These are phyloP conservation scores for Dasyprocta punctata DNA, from an alignment of 2,113 vertebrate genomes.

Conservation along the genomic window DNA sequence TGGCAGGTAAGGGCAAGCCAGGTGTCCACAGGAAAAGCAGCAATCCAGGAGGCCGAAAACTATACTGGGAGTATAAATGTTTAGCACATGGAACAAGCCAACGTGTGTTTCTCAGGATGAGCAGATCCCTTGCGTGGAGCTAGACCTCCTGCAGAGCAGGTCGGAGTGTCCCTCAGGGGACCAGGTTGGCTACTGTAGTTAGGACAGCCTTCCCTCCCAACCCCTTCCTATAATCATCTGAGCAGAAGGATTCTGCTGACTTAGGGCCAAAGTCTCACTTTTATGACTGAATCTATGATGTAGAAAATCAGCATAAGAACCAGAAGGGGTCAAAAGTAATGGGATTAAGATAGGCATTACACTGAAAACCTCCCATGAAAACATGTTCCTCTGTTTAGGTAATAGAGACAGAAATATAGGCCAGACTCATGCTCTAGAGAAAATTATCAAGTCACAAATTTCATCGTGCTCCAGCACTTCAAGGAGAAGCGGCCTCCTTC, in stretches of 20 bases:
- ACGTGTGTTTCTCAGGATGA: background rate
- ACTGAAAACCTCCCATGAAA: background rate
- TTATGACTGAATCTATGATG: background rate
- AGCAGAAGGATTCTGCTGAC: background rate
- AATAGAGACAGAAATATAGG: background rate
- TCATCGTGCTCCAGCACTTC: background rate
- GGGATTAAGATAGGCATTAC: background rate
- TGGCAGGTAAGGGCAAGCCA: background rate
- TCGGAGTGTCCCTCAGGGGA: background rate
- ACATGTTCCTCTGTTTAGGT: background rate
- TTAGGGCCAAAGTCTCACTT: conserved; percentile 6
- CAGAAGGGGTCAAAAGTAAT: background rate
- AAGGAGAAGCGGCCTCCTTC: background rate
- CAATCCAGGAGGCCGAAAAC: background rate
- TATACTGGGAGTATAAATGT: background rate
- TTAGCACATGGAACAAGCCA: background rate
- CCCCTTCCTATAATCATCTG: background rate
- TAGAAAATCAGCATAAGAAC: background rate
- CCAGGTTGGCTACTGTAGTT: no score
- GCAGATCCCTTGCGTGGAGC: background rate
- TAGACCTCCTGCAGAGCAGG: background rate
- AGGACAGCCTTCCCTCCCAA: background rate
- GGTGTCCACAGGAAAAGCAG: background rate
- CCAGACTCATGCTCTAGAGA: background rate
- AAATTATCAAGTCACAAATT: background rate